Conservation (phyloP, 2,113 vertebrate species). For the Hypocryptadius cinnamomeus region DNA sequence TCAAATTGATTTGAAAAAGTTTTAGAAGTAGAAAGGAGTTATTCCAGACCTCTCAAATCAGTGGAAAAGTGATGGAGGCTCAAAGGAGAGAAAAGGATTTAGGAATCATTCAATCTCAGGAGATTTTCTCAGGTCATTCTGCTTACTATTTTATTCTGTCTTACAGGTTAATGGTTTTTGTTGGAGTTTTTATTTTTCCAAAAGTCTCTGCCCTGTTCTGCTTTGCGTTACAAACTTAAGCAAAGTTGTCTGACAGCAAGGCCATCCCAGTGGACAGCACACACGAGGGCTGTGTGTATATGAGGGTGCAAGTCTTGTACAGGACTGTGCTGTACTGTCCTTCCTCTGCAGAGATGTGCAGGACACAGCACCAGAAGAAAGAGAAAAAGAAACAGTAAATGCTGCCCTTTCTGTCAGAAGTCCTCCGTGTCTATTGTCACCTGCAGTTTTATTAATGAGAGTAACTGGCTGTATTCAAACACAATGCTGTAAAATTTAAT, state of each 20-base stretch:
- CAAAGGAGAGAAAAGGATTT: neutral
- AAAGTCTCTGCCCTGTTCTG: neutral
- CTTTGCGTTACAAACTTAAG: neutral
- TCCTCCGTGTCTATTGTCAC: neutral
- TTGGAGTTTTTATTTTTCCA: neutral
- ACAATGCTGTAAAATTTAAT: neutral
- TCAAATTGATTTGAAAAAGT: neutral
- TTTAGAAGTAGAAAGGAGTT: neutral
- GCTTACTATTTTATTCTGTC: neutral
- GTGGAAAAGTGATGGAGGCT: neutral
- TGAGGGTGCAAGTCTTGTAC: neutral
- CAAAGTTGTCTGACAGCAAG: neutral
- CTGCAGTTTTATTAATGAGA: neutral
- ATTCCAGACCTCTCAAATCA: neutral
- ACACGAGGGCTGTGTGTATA: fast-evolving
- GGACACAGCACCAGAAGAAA: neutral
- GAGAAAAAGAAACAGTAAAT: neutral
- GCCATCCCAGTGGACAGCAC: neutral
- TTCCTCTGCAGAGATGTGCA: neutral
- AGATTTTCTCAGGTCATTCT: neutral
- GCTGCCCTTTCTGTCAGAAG: neutral
- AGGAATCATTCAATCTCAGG: neutral
- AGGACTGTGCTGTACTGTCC: too few relatives aligned
- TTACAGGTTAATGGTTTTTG: neutral
- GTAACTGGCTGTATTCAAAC: neutral